Percentiles rank a stretch among this genome's conserved stretches.
These are phyloP conservation scores for Pomacea canaliculata DNA, from an alignment of 2,888 invertebrate genomes.

Conservation along the genomic window DNA sequence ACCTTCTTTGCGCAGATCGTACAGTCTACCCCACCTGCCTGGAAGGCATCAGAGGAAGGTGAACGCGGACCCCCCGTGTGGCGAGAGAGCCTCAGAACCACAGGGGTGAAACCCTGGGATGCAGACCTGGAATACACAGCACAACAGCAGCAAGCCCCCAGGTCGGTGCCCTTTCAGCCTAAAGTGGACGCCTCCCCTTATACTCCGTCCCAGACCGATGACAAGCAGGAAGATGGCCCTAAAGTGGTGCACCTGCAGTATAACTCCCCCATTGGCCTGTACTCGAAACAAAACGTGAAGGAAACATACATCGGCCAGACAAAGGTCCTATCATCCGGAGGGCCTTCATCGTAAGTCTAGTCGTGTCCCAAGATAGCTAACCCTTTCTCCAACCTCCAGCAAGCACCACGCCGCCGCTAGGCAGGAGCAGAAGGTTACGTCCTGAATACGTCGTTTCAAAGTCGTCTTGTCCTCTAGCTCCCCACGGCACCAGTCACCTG, in stretches of 20 bases:
- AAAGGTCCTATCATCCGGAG: slow-evolving; percentile 34
- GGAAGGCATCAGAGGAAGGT: slow-evolving; percentile 18
- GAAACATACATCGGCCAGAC: slow-evolving; percentile 64
- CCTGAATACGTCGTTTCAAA: too few species aligned
- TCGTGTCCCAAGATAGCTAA: background rate
- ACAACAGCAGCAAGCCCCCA: slow-evolving; percentile 26
- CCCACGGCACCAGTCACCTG: too few species aligned
- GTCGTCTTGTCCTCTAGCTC: too few species aligned
- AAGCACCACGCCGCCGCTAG: background rate
- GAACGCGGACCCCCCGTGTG: slow-evolving; percentile 42
- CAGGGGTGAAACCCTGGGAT: slow-evolving; percentile 47
- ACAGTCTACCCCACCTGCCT: slow-evolving; percentile 22
- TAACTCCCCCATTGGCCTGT: slow-evolving; percentile 68
- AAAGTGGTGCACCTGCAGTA: slow-evolving; percentile 67
- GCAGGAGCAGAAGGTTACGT: too few species aligned
- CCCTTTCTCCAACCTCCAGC: background rate
- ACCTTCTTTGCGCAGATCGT: background rate
- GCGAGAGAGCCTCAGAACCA: slow-evolving; percentile 43
- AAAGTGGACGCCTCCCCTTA: slow-evolving; percentile 31
- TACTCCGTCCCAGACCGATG: slow-evolving; percentile 30
- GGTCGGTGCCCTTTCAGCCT: slow-evolving; percentile 35
- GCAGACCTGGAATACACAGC: slow-evolving; percentile 30
- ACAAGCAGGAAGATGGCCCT: slow-evolving; percentile 39
- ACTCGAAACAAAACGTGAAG: slow-evolving; percentile 64
- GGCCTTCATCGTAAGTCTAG: slow-evolving; percentile 37